These are phyloP conservation scores for Sarcophaga caerulescens DNA, from an alignment of 2,888 invertebrate species.

Conservation along the genomic window DNA sequence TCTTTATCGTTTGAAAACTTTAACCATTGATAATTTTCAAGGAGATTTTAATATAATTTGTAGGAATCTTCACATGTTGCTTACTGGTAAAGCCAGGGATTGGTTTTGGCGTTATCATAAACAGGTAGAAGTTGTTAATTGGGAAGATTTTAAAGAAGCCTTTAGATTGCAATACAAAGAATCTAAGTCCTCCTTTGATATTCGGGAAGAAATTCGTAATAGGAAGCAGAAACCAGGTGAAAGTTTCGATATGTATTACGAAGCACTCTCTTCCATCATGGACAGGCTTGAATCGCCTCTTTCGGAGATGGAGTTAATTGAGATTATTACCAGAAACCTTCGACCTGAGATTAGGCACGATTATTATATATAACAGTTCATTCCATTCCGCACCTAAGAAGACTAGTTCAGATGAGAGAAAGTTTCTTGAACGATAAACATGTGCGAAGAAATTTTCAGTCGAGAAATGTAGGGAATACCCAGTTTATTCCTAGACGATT, in stretches of 20 bases:
- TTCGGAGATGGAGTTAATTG: conserved; percentile 30
- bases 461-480: neutral
- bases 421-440: conserved; percentile 19
- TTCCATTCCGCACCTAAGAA: conserved; percentile 23
- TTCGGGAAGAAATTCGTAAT: conserved; percentile 44
- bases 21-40: conserved; percentile 37
- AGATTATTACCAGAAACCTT: conserved; percentile 33
- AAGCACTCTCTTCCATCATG: conserved; percentile 18
- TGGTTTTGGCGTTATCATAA: conserved; percentile 36
- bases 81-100: conserved; percentile 46
- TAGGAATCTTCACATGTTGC: conserved; percentile 42
- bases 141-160: conserved; percentile 33
- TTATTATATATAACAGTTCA: conserved; percentile 15
- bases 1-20: neutral
- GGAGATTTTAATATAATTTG: conserved; percentile 49
- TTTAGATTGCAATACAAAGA: conserved; percentile 31
- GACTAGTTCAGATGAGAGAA: conserved; percentile 9
- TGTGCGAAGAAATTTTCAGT: neutral
- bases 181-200: conserved; percentile 39
- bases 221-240: conserved; percentile 31
- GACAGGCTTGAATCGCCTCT: conserved; percentile 25
- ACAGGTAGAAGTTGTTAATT: conserved; percentile 7
- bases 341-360: neutral
- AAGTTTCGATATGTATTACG: conserved; percentile 29
- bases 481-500: neutral